phyloP scores from a whole-genome alignment of 2,888 invertebrate genomes.

The Minunthozetes semirufus region DNA sequence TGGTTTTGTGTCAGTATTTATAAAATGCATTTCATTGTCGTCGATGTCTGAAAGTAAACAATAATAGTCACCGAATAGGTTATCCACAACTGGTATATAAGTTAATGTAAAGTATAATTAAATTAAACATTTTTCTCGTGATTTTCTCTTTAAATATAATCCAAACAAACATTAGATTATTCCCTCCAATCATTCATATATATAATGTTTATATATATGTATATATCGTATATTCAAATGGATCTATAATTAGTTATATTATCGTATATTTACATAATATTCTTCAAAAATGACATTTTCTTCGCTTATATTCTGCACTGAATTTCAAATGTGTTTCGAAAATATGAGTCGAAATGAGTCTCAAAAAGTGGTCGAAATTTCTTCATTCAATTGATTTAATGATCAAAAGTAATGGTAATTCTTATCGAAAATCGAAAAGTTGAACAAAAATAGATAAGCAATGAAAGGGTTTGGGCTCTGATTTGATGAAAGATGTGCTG shows the following conservation, averaged over 20 bases:
- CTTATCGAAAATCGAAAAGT: too few relatives aligned
- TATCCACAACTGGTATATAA: conserved; percentile 6
- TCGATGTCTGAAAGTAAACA: background rate
- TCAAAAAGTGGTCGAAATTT: background rate
- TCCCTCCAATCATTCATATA: conserved; percentile 23
- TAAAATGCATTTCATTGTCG: conserved; percentile 17
- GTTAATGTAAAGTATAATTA: background rate
- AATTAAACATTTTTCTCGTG: background rate
- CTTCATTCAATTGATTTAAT: background rate
- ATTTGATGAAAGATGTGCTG: background rate
- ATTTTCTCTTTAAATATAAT: background rate
- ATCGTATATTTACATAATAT: background rate
- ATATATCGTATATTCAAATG: conserved; percentile 23
- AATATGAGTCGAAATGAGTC: background rate
- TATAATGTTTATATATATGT: background rate
- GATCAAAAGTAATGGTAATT: background rate
- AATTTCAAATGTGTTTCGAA: background rate
- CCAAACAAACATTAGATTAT: conserved; percentile 14
- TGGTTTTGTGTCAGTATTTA: background rate
- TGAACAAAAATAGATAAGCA: background rate
- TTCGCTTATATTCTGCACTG: background rate
- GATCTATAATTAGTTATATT: background rate
- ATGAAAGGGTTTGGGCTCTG: too few relatives aligned
- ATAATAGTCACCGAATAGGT: conserved; percentile 1
- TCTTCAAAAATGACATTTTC: background rate